Evolutionary conservation across 2,797 vertebrate genomes (phyloP), one percentile per base, ranked within the genome.

Genomic region (Coregonus ussuriensis): DNA sequence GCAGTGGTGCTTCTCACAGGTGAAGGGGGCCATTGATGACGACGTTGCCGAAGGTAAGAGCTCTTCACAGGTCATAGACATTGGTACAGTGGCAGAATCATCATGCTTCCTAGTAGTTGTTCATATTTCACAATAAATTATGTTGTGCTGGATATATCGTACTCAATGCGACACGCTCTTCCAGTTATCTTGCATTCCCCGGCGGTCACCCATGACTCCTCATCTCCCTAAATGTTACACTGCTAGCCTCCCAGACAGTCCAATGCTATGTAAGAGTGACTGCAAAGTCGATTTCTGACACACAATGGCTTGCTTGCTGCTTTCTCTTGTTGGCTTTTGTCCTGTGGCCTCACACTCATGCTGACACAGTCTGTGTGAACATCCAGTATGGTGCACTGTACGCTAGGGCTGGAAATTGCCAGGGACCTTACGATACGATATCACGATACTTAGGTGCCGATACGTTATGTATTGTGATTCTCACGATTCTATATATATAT

Each of bases 1-100:
- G 93, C 98, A 99, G 93, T 99, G 98, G 98, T 99, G 97, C 95
- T 99, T 99, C 95, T 98, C 97, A 94, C 98, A 99, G 96, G 98
- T 98, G 94, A 99, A 99, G 94, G 98, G 98, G 86, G 97, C 98
- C 81, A 97, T 99, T 21, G 97, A 99, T 83, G 98, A 99, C 25
- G 98, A 99, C 80, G 97, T 99, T 87, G 97, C 97, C 75, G 97
- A 99, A 96, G 98, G 98, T 99, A 95, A 92, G 94, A 84, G 53
- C 54, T 31, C 14, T 37, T 14, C 29, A 11, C 47, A 25, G 1
- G 31, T 16, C 6, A 4, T 74, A 15, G 25, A 11, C 37, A n/a
- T 18, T 56, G 54, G 16, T n/a, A 18, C 16, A n/a, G 37, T 41
- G 37, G 37, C 37, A 41, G 37, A 6, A 3, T 47, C 41, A 47